These are phyloP conservation scores for Peromyscus aztecus DNA, from an alignment of 2,797 vertebrate genomes.

Conservation along the genomic window DNA sequence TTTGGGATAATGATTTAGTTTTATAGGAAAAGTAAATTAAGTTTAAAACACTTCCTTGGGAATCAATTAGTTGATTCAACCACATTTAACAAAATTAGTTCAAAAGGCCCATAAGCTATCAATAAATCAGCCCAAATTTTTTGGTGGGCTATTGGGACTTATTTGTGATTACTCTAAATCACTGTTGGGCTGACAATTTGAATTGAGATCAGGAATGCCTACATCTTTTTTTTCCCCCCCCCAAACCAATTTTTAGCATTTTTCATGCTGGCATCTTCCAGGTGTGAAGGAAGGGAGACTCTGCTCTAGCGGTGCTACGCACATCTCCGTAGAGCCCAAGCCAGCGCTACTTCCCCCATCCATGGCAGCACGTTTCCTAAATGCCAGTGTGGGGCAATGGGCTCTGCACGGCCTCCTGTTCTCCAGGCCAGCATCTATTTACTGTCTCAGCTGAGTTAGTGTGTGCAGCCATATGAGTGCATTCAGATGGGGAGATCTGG, in stretches of 20 bases:
- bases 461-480: rapidly evolving
- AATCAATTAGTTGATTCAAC: constrained; percentile 42
- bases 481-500: background rate
- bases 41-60: constrained; percentile 32
- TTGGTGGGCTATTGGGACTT: background rate
- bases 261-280: background rate
- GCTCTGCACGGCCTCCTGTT: background rate
- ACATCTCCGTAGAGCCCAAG: constrained; percentile 58
- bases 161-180: background rate
- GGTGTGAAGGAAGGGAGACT: constrained; percentile 35
- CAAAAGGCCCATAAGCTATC: background rate
- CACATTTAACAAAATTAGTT: background rate
- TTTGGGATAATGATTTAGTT: constrained; percentile 70
- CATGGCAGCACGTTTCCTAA: constrained; percentile 6
- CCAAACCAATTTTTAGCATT: background rate
- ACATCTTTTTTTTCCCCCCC: background rate
- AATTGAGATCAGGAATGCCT: background rate
- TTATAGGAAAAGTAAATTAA: constrained; percentile 68
- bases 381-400: background rate
- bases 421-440: background rate
- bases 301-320: background rate
- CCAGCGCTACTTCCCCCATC: background rate
- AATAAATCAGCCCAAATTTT: background rate
- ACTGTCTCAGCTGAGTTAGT: background rate
- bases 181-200: constrained; percentile 44